A percentile compares a stretch with the other conserved stretches of the same genome.
These are phyloP conservation scores for Diaperis boleti DNA, from an alignment of 2,888 invertebrate genomes.

Conservation along the genomic window DNA sequence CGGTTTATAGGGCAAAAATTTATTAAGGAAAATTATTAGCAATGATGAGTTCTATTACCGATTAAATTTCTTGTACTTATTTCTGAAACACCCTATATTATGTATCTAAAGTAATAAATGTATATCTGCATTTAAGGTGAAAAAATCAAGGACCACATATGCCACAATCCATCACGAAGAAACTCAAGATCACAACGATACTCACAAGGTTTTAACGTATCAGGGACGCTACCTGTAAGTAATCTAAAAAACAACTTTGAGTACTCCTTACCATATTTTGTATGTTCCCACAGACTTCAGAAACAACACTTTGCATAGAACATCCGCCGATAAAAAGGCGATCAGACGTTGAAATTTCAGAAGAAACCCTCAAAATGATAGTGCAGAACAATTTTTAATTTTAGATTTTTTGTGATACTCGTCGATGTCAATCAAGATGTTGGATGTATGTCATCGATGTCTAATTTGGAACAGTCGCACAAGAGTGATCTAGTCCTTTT, in stretches of 20 bases:
- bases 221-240: constrained; percentile 12
- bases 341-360: constrained; percentile 20
- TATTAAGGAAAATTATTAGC: too few species aligned
- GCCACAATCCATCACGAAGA: constrained; percentile 15
- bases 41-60: too few species aligned
- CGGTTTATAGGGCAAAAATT: too few species aligned
- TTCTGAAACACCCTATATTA: too few species aligned
- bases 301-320: constrained; percentile 25
- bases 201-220: constrained; percentile 23
- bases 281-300: constrained; percentile 11
- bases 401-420: constrained; percentile 24
- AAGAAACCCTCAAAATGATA: constrained; percentile 21
- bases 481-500: constrained; percentile 5
- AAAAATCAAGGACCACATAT: constrained; percentile 26
- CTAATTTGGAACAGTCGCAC: background rate
- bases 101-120: too few species aligned
- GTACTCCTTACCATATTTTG: background rate
- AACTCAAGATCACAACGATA: constrained; percentile 22
- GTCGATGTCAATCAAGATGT: constrained; percentile 27
- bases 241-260: background rate
- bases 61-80: too few species aligned
- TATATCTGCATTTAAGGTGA: constrained; percentile 8
- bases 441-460: constrained; percentile 17
- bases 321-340: constrained; percentile 2
- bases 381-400: constrained; percentile 25